Conservation (phyloP, 2,797 vertebrate genomes). For the Gastrophryne carolinensis region DNA sequence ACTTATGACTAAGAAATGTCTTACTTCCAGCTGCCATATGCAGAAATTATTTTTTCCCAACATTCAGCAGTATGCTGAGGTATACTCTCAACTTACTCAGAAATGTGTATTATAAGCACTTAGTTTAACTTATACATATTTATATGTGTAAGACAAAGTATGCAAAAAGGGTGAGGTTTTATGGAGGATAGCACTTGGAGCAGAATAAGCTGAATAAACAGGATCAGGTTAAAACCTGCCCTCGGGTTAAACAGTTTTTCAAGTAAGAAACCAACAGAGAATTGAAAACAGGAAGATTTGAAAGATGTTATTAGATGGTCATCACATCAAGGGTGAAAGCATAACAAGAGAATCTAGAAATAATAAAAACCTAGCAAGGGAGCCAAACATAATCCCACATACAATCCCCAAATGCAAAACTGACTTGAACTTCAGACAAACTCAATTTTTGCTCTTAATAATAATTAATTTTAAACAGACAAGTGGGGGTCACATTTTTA, state of each 20-base stretch:
- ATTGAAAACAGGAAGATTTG: constrained; percentile 27
- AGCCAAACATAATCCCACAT: constrained; percentile 32
- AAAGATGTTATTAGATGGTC: constrained; percentile 46
- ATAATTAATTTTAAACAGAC: too few species aligned
- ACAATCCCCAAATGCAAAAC: too few species aligned
- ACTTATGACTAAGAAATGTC: too few species aligned
- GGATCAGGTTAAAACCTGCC: constrained; percentile 27
- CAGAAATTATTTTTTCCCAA: too few species aligned
- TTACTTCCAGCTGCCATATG: too few species aligned
- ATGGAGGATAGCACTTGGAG: not conserved
- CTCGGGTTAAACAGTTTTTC: constrained; percentile 32
- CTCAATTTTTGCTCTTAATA: too few species aligned
- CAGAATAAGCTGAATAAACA: constrained; percentile 30
- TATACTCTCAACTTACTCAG: too few species aligned
- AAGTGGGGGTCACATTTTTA: too few species aligned
- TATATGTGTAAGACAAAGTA: not conserved
- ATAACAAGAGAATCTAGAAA: constrained; percentile 12
- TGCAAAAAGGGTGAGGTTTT: not conserved
- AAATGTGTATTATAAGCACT: too few species aligned
- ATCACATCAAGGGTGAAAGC: constrained; percentile 23
- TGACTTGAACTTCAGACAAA: too few species aligned
- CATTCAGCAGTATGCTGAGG: too few species aligned
- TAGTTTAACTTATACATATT: too few species aligned
- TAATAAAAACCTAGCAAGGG: not conserved
- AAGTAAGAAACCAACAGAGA: constrained; percentile 23